These are phyloP conservation scores for Speoplatyrhinus poulsoni DNA, from an alignment of 2,113 vertebrate species.

Conservation along the genomic window DNA sequence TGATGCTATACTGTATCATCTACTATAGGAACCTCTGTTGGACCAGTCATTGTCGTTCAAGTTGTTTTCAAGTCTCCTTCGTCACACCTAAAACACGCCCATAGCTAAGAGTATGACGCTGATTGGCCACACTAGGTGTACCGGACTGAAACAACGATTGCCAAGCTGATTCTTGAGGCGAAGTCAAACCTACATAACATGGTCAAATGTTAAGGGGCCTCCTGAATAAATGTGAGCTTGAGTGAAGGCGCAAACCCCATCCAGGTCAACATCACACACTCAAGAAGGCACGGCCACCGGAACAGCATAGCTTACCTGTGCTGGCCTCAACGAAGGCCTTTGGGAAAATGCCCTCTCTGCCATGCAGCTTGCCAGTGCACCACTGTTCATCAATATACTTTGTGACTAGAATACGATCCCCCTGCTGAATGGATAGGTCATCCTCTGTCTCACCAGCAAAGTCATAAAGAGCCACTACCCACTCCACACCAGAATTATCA, in stretches of 20 bases:
- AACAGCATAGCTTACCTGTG: constrained; percentile 72
- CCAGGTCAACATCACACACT: not conserved
- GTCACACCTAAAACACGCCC: too few species aligned
- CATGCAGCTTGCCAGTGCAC: constrained; percentile 83
- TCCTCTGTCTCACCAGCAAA: constrained; percentile 81
- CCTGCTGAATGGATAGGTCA: constrained; percentile 84
- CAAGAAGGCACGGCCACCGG: not conserved
- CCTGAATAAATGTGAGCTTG: not conserved
- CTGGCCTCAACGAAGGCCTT: constrained; percentile 78
- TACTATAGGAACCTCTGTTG: too few species aligned
- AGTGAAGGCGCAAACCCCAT: not conserved
- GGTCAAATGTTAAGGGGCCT: constrained; percentile 25
- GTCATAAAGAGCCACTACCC: constrained; percentile 88
- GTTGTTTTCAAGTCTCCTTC: too few species aligned
- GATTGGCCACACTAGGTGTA: too few species aligned
- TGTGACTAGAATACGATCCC: constrained; percentile 85
- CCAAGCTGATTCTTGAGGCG: too few species aligned
- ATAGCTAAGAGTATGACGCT: too few species aligned
- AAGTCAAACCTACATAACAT: too few species aligned
- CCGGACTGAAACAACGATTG: too few species aligned
- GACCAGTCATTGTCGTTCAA: too few species aligned
- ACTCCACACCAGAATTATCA: constrained; percentile 57
- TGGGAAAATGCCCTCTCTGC: constrained; percentile 88
- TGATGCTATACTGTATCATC: too few species aligned
- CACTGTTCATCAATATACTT: constrained; percentile 82